Base-by-base conservation (phyloP, 2,797 vertebrate genomes). In the Florisuga fusca region DNA sequence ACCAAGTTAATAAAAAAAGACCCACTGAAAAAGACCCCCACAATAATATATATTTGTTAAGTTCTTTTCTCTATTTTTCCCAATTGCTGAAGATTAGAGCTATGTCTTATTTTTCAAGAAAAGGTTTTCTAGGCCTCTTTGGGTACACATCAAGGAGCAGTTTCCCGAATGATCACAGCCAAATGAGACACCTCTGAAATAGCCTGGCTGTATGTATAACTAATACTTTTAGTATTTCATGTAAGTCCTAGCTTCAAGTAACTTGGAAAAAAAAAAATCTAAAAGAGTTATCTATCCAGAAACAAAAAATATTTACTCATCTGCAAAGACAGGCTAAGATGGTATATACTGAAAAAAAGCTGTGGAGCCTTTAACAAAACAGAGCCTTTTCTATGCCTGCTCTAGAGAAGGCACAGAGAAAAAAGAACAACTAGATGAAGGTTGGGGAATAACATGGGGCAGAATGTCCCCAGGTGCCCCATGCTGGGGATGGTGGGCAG, bases 1-100 rank as follows among this genome's bases (percentile, higher is more conserved):
- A 68, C 38, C 2, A 7, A 84, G 75, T 63, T 94, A 74, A 84
- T 77, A 81, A 89, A 96, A 87, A 87, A 66, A 53, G 20, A 88
- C 62, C 19, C 36, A 58, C 20, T 36, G 41, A 62, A 74, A 58
- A 62, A 25, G 6, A n/a, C n/a, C 6, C 45, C 85, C 31, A 59
- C 83, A 84, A 23, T 34, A 41, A 41, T 45, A 72, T 5, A 8
- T 34, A 78, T 55, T 66, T 73, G 48, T 87, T 81, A 75, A 53
- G 20, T 38, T 29, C 45, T 77, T 58, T 55, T 43, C 58, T 85
- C 78, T 6, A 34, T 63, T 77, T 76, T 91, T 55, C 45, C 75
- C 31, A 77, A 6, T 53, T 86, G 54, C 41, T 80, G 68, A 63
- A 87, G 43, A 12, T 67, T 74, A 58, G 23, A 85, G 29, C 64